A percentile compares a stretch with the other conserved stretches of the same genome.
Conservation (phyloP, 2,113 vertebrate species). For the Rhinolophus sinicus region DNA sequence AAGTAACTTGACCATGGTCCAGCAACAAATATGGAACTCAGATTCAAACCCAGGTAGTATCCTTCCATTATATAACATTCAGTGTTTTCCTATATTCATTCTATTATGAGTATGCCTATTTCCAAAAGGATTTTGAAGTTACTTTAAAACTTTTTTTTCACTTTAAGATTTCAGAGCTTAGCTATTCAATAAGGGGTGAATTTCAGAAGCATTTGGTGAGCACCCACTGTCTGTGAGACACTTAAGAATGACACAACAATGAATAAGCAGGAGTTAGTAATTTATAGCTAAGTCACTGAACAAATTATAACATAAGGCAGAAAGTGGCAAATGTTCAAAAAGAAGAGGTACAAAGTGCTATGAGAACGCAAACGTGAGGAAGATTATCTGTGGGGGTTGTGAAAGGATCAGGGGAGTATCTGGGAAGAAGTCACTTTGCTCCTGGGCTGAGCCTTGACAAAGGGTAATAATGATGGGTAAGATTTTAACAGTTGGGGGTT, state of each 20-base stretch:
- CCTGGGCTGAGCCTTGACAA: neutral
- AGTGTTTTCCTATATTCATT: neutral
- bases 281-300: neutral
- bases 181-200: neutral
- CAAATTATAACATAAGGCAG: neutral
- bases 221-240: neutral
- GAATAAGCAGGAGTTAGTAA: neutral
- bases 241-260: neutral
- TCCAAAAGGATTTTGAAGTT: neutral
- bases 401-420: neutral
- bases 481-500: neutral
- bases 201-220: neutral
- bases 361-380: neutral
- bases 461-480: neutral
- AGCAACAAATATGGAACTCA: neutral
- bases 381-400: neutral
- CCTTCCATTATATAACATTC: neutral
- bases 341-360: neutral
- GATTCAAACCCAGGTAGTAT: neutral
- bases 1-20: neutral
- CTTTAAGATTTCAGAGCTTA: neutral
- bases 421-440: neutral
- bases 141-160: neutral
- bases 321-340: neutral
- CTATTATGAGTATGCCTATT: neutral